Conservation (phyloP, 2,113 vertebrate genomes). For the Prinia subflava region DNA sequence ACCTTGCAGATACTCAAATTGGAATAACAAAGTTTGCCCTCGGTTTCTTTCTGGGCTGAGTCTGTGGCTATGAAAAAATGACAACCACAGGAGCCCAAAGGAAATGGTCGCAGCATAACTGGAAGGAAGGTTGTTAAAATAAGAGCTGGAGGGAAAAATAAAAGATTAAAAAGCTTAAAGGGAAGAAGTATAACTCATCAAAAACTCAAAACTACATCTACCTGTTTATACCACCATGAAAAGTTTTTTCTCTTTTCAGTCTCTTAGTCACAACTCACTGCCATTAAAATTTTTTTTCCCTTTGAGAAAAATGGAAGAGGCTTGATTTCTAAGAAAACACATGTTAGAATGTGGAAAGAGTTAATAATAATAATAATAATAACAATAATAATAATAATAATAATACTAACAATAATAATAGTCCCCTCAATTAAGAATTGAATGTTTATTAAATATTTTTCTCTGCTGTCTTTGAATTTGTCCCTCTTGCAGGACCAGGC, state of each 20-base stretch:
- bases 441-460: neutral
- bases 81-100: neutral
- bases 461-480: neutral
- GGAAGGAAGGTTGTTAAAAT: neutral
- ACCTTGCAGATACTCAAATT: neutral
- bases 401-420: accelerated
- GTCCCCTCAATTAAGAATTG: neutral
- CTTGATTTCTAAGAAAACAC: neutral
- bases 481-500: accelerated
- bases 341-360: neutral
- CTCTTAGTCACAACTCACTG: neutral
- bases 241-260: neutral
- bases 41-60: neutral
- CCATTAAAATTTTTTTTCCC: neutral
- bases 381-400: accelerated
- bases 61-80: neutral
- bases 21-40: neutral
- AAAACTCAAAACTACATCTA: neutral
- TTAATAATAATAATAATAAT: accelerated
- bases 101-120: neutral
- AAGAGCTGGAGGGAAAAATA: too few relatives aligned
- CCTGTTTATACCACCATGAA: neutral
- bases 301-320: neutral
- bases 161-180: neutral
- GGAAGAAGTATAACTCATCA: neutral